A percentile compares a stretch with the other conserved stretches of the same genome.
phyloP scores from a whole-genome alignment of 1,140 invertebrate species.

The Brachionus rotundiformis region DNA sequence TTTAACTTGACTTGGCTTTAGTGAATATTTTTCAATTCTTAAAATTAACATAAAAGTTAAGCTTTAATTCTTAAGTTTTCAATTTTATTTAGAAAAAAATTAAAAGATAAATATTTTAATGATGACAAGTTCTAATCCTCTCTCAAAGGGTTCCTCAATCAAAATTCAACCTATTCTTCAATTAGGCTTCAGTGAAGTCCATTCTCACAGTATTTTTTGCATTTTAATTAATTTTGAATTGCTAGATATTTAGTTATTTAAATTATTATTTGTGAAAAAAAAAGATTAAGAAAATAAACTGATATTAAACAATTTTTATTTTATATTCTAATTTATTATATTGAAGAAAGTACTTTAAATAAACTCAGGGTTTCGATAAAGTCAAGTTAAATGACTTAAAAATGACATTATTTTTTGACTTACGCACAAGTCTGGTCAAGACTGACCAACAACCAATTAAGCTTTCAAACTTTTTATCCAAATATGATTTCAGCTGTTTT shows the following conservation, averaged over 20 bases:
- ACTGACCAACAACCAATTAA: too few relatives aligned
- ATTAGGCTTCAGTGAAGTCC: neutral
- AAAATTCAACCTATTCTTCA: too few relatives aligned
- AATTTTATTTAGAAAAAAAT: too few relatives aligned
- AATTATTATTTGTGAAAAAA: neutral
- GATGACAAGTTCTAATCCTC: too few relatives aligned
- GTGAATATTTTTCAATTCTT: neutral
- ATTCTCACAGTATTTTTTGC: neutral
- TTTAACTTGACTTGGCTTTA: neutral
- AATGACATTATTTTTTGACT: too few relatives aligned
- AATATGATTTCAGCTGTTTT: too few relatives aligned
- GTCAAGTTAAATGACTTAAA: neutral
- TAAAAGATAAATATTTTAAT: neutral
- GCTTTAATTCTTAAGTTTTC: neutral
- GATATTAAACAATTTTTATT: slow-evolving; percentile 29
- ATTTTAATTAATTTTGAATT: neutral
- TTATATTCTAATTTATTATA: slow-evolving; percentile 24
- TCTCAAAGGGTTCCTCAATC: too few relatives aligned
- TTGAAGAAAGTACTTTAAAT: neutral
- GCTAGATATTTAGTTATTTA: neutral
- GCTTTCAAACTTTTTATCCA: too few relatives aligned
- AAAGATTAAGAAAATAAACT: neutral
- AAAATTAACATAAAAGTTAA: neutral
- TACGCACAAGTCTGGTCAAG: too few relatives aligned
- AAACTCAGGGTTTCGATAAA: neutral